Evolutionary conservation across 1,140 invertebrate genomes (phyloP), one percentile per base, ranked within the genome.

Genomic region (Bemisia tabaci): DNA sequence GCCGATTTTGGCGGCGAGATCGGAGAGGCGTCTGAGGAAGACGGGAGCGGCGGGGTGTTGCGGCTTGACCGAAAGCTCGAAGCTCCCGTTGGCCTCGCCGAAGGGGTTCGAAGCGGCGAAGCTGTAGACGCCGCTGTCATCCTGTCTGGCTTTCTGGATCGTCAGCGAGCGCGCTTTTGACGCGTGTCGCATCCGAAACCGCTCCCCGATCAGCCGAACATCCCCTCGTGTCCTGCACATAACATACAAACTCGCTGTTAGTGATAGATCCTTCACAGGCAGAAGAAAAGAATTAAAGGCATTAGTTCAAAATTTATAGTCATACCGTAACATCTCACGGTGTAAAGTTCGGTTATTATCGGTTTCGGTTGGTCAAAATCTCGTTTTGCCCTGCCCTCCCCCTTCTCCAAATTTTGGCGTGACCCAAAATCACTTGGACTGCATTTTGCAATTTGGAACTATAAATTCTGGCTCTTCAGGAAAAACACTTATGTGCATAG

Each of bases 1-100:
- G 66, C 90, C 90, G 72, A 94, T 89, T 80, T 92, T 92, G 26
- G 91, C 89, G 1, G 88, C 85, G 2, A 91, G 81, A 76, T 92
- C 89, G 68, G 84, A 86, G 5, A 94, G 80, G 67, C 87, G 80
- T 65, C 89, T 81, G 9, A 91, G 75, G 75, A 93, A 92, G 39
- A 83, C 76, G 0, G 90, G 90, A n/a, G 86, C 87, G 69, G 86
- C 85, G 12, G 70, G 65, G 83, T 83, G 60, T 80, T 77, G 21
- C 17, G 33, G 33, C 17, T 48, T 48, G 33, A 48, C 33, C 5
- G 33, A 9, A 17, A 48, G 33, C 33, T 48, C 33, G 33, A 48
- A 48, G 33, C 33, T 48, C 33, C 33, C 33, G 5, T 48, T 5
- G 5, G 33, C 33, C 33, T 48, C 33, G 5, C 33, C 33, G 33